Conservation (phyloP, 2,797 vertebrate species). For the Cyclopterus lumpus region DNA sequence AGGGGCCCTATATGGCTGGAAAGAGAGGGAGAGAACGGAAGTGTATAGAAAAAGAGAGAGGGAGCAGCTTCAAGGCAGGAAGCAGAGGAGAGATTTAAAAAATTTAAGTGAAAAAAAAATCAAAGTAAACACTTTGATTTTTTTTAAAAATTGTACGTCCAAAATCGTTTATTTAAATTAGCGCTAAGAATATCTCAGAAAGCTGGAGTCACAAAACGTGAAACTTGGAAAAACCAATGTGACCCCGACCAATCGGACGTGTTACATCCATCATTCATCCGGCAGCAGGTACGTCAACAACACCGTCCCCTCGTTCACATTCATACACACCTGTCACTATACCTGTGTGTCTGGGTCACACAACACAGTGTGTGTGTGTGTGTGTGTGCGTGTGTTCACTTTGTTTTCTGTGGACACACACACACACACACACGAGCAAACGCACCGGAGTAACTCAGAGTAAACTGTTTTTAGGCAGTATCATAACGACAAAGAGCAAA, state of each 20-base stretch:
- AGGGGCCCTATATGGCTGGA: conserved; percentile 62
- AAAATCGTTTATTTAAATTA: neutral
- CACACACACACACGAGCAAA: conserved; percentile 3
- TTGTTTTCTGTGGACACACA: neutral
- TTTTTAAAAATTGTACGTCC: neutral
- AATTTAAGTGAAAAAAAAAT: no score
- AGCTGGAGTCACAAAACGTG: neutral
- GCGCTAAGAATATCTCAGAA: neutral
- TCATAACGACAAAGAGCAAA: conserved; percentile 29
- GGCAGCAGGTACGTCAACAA: conserved; percentile 58
- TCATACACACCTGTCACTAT: conserved; percentile 72
- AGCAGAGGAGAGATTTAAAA: neutral
- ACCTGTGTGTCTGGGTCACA: conserved; percentile 14
- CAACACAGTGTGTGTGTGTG: conserved; percentile 11
- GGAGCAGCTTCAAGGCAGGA: conserved; percentile 6
- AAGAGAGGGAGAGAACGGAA: conserved; percentile 17
- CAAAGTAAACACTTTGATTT: neutral
- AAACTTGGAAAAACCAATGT: neutral
- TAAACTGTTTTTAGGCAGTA: conserved; percentile 36
- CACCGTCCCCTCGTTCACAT: conserved; percentile 71
- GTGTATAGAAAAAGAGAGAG: neutral
- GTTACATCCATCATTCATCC: conserved; percentile 62
- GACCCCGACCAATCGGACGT: neutral
- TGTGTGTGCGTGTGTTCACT: conserved; percentile 8
- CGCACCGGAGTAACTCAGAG: conserved; percentile 30